Conservation (phyloP, 35 echinoderm and acorn worm genomes). For the Patiria miniata region DNA sequence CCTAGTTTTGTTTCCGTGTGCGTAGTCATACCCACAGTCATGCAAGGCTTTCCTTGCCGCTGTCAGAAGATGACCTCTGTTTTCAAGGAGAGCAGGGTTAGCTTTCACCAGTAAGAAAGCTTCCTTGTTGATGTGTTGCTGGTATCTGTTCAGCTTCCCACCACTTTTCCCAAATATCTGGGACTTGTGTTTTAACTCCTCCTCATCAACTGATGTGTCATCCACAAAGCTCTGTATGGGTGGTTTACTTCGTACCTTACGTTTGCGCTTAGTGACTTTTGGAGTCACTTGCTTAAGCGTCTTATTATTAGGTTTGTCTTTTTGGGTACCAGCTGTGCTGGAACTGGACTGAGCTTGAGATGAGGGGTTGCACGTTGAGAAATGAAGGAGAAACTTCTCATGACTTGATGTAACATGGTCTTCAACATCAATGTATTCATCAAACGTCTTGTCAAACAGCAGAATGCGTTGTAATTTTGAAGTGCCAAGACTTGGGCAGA, state of each 20-base stretch:
- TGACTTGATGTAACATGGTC: background rate
- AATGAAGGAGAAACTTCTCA: constrained; percentile 23
- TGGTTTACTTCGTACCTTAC: background rate
- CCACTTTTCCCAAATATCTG: constrained; percentile 44
- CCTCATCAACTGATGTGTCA: background rate
- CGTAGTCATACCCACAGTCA: constrained; percentile 15
- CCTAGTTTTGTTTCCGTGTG: constrained; percentile 38
- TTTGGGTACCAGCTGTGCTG: no score
- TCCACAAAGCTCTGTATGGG: background rate
- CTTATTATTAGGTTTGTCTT: background rate
- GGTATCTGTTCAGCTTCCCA: constrained; percentile 31
- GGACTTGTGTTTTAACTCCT: background rate
- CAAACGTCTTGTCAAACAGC: constrained; percentile 11
- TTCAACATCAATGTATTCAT: constrained; percentile 11
- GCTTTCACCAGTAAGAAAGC: constrained; percentile 5
- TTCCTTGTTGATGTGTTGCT: constrained; percentile 13
- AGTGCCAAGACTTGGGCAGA: background rate
- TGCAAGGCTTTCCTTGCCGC: constrained; percentile 17
- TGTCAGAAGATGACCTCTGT: constrained; percentile 28
- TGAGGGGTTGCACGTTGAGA: background rate
- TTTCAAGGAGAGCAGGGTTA: background rate
- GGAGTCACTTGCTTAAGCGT: background rate
- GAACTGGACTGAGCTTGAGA: no score
- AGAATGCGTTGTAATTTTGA: background rate
- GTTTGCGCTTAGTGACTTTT: background rate